These are phyloP conservation scores for Augochlora pura DNA, from an alignment of 1,140 invertebrate genomes.

Conservation along the genomic window DNA sequence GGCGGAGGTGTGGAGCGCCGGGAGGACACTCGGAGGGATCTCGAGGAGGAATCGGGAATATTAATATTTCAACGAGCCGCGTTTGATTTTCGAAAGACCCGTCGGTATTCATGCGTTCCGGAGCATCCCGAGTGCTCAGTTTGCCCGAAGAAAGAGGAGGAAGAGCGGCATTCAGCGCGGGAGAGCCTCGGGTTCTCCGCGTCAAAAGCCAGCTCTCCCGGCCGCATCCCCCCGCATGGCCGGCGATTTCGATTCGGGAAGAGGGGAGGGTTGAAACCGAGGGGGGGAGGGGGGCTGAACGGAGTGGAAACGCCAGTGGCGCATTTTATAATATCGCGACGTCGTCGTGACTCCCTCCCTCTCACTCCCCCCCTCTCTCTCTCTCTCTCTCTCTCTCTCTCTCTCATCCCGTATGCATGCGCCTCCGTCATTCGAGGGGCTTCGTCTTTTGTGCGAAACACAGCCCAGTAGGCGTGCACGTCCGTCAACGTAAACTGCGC, in stretches of 20 bases:
- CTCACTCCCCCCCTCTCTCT: too few species aligned
- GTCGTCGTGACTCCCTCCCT: background rate
- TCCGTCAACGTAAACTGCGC: constrained; percentile 2
- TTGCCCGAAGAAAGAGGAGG: background rate
- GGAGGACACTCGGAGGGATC: background rate
- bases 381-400: too few species aligned
- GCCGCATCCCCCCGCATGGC: background rate
- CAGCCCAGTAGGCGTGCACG: background rate
- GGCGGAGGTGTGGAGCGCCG: background rate
- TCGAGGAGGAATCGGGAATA: background rate
- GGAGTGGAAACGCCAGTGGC: background rate
- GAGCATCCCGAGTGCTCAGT: constrained; percentile 1
- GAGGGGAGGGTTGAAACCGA: too few species aligned
- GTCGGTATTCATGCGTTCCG: background rate
- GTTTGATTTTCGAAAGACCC: constrained; percentile 2
- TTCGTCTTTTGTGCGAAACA: constrained; percentile 3
- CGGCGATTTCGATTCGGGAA: constrained; percentile 1
- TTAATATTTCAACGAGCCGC: constrained; percentile 3
- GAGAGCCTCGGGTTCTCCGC: constrained; percentile 1
- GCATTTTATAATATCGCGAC: constrained; percentile 4
- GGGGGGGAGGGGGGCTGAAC: too few species aligned
- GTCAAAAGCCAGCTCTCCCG: background rate
- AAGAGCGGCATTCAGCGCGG: background rate
- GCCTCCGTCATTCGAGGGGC: background rate
- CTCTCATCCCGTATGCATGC: constrained; percentile 1